These are phyloP conservation scores for Nyctereutes procyonoides DNA, from an alignment of 2,113 vertebrate species.

Conservation along the genomic window DNA sequence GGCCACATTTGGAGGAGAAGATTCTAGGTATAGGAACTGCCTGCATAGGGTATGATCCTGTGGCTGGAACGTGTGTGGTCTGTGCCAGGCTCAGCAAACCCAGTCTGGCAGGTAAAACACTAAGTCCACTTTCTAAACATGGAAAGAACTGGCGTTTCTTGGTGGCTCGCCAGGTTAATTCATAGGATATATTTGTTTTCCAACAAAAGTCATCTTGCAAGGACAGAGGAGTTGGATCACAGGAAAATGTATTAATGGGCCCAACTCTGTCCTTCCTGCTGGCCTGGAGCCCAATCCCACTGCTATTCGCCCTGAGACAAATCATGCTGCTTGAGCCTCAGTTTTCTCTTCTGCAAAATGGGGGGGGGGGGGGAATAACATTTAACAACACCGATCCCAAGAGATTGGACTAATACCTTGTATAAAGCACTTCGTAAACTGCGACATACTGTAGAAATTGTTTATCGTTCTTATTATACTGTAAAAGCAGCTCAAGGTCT, in stretches of 20 bases:
- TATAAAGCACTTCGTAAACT: background rate
- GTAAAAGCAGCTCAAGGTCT: background rate
- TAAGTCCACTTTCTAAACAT: background rate
- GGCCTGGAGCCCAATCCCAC: background rate
- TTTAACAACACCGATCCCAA: background rate
- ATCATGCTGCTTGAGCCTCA: background rate
- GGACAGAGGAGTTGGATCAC: background rate
- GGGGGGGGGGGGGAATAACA: background rate
- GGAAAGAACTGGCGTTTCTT: constrained; percentile 4
- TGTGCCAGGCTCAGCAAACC: background rate
- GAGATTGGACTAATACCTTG: background rate
- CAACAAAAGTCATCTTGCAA: background rate
- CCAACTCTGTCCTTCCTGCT: background rate
- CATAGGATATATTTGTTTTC: constrained; percentile 1
- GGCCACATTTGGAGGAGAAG: background rate
- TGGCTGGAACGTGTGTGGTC: accelerated
- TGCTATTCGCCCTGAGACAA: background rate
- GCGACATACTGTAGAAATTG: background rate
- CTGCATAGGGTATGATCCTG: background rate
- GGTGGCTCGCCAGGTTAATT: background rate
- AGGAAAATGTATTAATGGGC: background rate
- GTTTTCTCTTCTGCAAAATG: constrained; percentile 14
- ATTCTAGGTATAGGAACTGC: background rate
- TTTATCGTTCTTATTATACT: background rate
- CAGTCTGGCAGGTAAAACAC: no score